These are phyloP conservation scores for Rhabdornis inornatus DNA, from an alignment of 2,113 vertebrate genomes.

Conservation along the genomic window DNA sequence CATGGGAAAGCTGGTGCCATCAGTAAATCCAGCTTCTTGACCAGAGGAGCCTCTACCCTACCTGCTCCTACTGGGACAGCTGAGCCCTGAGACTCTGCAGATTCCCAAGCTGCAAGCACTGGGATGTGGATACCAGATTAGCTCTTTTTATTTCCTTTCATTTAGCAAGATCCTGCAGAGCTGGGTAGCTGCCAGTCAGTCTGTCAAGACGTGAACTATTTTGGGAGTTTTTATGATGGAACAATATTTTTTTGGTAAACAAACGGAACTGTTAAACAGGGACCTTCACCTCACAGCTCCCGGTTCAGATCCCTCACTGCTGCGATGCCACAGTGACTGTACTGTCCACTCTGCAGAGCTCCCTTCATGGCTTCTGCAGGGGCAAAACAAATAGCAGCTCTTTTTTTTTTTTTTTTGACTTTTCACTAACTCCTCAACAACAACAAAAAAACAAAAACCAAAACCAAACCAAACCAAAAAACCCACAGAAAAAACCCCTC, in stretches of 20 bases:
- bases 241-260: conserved; percentile 83
- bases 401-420: background rate
- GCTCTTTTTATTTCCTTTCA: conserved; percentile 64
- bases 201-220: conserved; percentile 78
- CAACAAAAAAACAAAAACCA: too few relatives aligned
- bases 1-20: background rate
- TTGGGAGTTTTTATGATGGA: conserved; percentile 83
- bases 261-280: conserved; percentile 76
- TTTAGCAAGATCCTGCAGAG: conserved; percentile 69
- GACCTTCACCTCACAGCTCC: conserved; percentile 71
- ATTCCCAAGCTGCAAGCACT: conserved; percentile 12
- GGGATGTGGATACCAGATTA: conserved; percentile 36
- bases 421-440: conserved; percentile 31
- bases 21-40: background rate
- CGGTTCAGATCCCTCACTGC: conserved; percentile 65
- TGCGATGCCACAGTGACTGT: conserved; percentile 65
- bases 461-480: too few relatives aligned
- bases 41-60: rapidly evolving
- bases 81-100: background rate
- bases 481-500: too few relatives aligned
- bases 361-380: conserved; percentile 51
- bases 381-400: conserved; percentile 53
- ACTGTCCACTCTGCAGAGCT: conserved; percentile 64
- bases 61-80: background rate
- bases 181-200: conserved; percentile 77